Base-by-base conservation (phyloP, 2,888 invertebrate genomes). In the Sinodicranocentrus sp. region DNA sequence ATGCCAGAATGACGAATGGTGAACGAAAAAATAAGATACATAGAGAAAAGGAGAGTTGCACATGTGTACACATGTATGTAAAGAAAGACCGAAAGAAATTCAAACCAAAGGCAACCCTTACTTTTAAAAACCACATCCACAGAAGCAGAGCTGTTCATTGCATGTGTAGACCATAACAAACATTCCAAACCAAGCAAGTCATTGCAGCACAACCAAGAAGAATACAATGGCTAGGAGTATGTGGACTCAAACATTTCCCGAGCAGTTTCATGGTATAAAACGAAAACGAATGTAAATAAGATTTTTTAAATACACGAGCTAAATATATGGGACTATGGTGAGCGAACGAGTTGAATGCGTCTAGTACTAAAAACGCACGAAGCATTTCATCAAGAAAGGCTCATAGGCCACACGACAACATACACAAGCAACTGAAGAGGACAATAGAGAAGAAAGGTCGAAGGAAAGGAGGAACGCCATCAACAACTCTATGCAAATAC, bases 1-100 rank as follows among this genome's bases (percentile, higher is more conserved):
- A 44, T 80, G 80, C 80, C 80, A 80, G 72, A 19, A 57, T 72
- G 54, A 80, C 54, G 67, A 80, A 70, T 70, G 70, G 26, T n/a
- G 28, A 79, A 70, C 43, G 57, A 52, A 43, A 61, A 59, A 28
- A 59, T 67, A 68, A 59, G 33, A 76, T 21, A 39, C 33, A 71
- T n/a, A 43, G 61, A 44, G 44, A 43, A n/a, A 23, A 25, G 23
- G 54, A n/a, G 54, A 48, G 21, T 52, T 65, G 65, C 26, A 65
- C 54, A 76, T 54, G 54, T 67, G 67, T 48, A 17, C 2, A 17
- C 33, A 19, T 67, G 33, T 65, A 65, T 23, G 15, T 39, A 52
- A 17, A 44, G 15, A 21, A 59, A 3, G 25, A 44, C 73, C 2
- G 6, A 57, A 57, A 57, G 3, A 21, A 21, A 1, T 57, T 57